A percentile compares a stretch with the other conserved stretches of the same genome.
Conservation (phyloP, 2,797 vertebrate species). For the Tarsius wallacei region DNA sequence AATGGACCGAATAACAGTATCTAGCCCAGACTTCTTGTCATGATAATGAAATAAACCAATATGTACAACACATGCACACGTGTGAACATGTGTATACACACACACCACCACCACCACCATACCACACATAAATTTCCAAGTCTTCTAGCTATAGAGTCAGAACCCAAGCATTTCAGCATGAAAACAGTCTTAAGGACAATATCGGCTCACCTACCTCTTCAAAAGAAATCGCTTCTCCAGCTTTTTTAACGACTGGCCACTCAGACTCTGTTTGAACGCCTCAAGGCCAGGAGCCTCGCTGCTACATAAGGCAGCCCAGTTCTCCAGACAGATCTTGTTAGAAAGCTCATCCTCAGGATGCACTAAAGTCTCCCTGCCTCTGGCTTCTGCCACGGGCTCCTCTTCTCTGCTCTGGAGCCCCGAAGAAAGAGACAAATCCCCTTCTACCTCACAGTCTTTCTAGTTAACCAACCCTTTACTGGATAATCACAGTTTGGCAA, state of each 20-base stretch:
- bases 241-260: too few relatives aligned
- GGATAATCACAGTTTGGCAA: neutral
- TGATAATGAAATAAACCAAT: neutral
- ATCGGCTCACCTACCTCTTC: neutral
- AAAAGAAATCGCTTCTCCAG: neutral
- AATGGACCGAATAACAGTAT: neutral
- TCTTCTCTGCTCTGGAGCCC: neutral
- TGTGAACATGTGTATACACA: neutral
- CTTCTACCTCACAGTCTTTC: neutral
- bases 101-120: neutral
- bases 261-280: neutral
- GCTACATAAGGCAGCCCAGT: neutral
- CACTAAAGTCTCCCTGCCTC: neutral
- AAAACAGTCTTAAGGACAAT: neutral
- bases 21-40: neutral
- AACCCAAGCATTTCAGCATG: neutral
- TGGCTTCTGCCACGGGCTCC: neutral
- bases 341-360: neutral
- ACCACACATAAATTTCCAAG: neutral
- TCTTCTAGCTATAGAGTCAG: neutral
- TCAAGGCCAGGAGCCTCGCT: neutral
- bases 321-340: neutral
- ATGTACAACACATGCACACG: fast-evolving
- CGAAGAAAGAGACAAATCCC: neutral
- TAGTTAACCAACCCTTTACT: neutral